Base-by-base conservation (phyloP, 2,797 vertebrate species). In the Danio tinwini region DNA sequence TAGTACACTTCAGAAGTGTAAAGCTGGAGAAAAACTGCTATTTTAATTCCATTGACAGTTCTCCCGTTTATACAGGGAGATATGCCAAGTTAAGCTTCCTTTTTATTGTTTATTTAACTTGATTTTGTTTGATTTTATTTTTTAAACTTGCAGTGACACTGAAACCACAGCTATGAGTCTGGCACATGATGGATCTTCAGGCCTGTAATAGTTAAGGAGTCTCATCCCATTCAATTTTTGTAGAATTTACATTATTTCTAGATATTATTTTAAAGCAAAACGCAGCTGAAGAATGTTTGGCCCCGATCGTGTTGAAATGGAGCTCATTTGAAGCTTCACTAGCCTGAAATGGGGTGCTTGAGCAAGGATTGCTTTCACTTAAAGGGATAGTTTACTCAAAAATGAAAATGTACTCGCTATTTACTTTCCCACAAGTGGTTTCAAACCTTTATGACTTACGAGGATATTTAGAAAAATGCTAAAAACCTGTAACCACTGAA, bases 1-100 rank as follows among this genome's bases (percentile, higher is more conserved):
- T 92, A 92, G 91, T 92, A 90, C 92, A 93, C 92, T 93, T 94
- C 91, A 93, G 91, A 94, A 94, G 93, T 94, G 93, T 93, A 90
- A 89, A 92, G 90, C 91, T 91, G 91, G 93, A 92, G 88, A 91
- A 64, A 81, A 88, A 87, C 88, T 83, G 88, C 92, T 91, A 80
- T 88, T 85, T 86, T 89, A 84, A 89, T 92, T 89, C 88, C 88
- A 91, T 90, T 89, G 90, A 92, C 91, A 85, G 92, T 89, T 91
- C 93, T 94, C 93, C 92, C 93, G 82, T 93, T 94, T 93, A 90
- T 93, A 90, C 90, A 88, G 91, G 93, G 93, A 94, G 92, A 92
- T 91, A 91, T 88, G 91, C 91, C 89, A 89, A 93, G 92, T 92
- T 92, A 92, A 92, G 92, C 88, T 86, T 92, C 90, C 86, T 87